Percentiles rank a stretch among this genome's conserved stretches.
Conservation (phyloP, 2,888 invertebrate species). For the Bembecia ichneumoniformis region DNA sequence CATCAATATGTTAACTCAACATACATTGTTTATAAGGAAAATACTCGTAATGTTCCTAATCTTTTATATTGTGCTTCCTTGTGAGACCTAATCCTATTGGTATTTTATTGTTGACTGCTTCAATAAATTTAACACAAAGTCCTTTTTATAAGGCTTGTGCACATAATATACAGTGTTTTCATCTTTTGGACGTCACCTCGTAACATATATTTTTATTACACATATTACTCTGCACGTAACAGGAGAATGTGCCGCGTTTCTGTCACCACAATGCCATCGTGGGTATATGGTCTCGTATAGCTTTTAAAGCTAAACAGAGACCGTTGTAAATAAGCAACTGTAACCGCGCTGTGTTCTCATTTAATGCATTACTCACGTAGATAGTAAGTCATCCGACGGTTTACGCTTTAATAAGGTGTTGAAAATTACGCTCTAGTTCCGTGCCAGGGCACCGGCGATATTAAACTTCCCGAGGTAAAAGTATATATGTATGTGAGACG, state of each 20-base stretch:
- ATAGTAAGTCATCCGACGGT: slow-evolving; percentile 12
- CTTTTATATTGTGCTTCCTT: no score
- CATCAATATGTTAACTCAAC: no score
- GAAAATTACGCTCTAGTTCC: slow-evolving; percentile 28
- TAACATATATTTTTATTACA: no score
- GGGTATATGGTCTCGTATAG: background rate
- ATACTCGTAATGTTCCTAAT: no score
- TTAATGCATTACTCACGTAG: slow-evolving; percentile 9
- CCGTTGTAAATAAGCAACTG: background rate
- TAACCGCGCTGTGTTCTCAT: slow-evolving; percentile 1
- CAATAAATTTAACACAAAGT: no score
- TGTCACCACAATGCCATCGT: background rate
- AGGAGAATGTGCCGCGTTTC: background rate
- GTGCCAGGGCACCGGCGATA: slow-evolving; percentile 15
- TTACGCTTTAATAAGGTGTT: slow-evolving; percentile 27
- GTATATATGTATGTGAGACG: background rate
- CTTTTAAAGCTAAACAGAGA: background rate
- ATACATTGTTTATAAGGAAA: no score
- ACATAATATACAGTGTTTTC: no score
- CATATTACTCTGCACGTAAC: no score
- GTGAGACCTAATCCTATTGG: no score
- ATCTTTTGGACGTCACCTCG: no score
- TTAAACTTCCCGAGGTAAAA: slow-evolving; percentile 20
- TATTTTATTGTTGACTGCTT: no score
- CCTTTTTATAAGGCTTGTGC: no score